Conservation (phyloP, 2,888 invertebrate genomes). For the Trichacis sp. region DNA sequence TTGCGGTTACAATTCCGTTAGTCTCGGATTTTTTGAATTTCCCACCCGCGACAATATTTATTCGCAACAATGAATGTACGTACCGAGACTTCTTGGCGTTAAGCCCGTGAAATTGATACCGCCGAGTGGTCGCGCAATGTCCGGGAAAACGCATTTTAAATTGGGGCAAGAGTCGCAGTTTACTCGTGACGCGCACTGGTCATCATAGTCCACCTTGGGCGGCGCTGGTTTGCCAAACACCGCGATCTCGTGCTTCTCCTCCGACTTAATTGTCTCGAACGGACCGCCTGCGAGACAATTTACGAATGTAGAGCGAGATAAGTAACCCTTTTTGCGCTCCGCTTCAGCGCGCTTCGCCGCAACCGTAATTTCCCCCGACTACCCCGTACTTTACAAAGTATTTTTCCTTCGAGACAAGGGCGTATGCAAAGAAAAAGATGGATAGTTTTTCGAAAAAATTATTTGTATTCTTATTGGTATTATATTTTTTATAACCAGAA, state of each 20-base stretch:
- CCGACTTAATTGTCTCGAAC: slow-evolving; percentile 18
- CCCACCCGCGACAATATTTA: no score
- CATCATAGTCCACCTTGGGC: slow-evolving; percentile 72
- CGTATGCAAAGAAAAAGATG: no score
- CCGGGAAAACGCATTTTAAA: slow-evolving; percentile 63
- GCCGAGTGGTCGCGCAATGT: slow-evolving; percentile 56
- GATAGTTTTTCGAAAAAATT: no score
- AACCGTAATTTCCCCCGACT: slow-evolving; percentile 11
- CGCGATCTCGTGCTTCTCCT: slow-evolving; percentile 56
- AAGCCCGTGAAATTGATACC: slow-evolving; percentile 56
- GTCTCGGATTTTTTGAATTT: no score
- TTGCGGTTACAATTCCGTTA: no score
- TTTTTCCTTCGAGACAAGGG: background rate
- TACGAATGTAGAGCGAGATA: slow-evolving; percentile 13
- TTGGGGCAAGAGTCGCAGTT: slow-evolving; percentile 76
- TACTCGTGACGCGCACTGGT: slow-evolving; percentile 74
- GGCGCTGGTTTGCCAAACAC: slow-evolving; percentile 76
- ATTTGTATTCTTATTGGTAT: no score
- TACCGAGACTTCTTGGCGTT: slow-evolving; percentile 57
- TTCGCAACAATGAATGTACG: slow-evolving; percentile 19
- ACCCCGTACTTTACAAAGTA: background rate
- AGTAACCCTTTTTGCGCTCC: background rate
- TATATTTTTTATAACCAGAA: no score
- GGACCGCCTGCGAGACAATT: slow-evolving; percentile 30
- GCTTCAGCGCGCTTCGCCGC: slow-evolving; percentile 17